Base-by-base conservation (phyloP, 2,113 vertebrate species). In the Eidolon helvum region DNA sequence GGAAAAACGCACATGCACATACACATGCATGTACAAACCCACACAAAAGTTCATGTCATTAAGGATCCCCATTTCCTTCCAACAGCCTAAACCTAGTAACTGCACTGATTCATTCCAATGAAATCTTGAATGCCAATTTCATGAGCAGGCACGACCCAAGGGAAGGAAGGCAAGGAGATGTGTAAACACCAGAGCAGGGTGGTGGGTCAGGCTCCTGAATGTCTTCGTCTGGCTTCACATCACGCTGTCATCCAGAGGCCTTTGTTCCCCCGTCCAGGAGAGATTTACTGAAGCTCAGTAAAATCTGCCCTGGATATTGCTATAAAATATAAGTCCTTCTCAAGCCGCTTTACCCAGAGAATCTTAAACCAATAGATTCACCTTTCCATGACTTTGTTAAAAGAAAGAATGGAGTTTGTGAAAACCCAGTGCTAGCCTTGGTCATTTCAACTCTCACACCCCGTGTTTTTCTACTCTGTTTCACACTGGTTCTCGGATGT, bases 321-420 rank as follows among this genome's bases (percentile, higher is more conserved):
- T 78, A 43, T 93, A 91, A 97, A 88, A 95, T 91, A 82, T 21
- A 83, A 91, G 72, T 61, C 53, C 80, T 94, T 78, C 75, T 77
- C 75, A 61, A 85, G 84, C 53, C 0, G 3, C 88, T 94, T 94
- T 50, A 61, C 40, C 50, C 71, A 19, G 71, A 92, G 82, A 97
- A 90, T 77, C 89, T 65, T 87, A 85, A 96, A 75, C 87, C 65
- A 55, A 61, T 3, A 59, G n/a, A 92, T 68, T 97, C 95, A 92
- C 93, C 93, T 97, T 97, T n/a, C 96, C 2, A 2, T 87, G 87
- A 95, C 94, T 97, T 96, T 95, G 90, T 50, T 28, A 66, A 75
- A 92, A 89, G 71, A 53, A 57, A 85, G 74, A 35, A 50, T 43
- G 22, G 35, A 85, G 30, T 11, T 33, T 9, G 40, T 61, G 14